Evolutionary conservation across 2,797 vertebrate species (phyloP), one percentile per base, ranked within the genome.

Genomic region (Oreonectes daqikongensis): DNA sequence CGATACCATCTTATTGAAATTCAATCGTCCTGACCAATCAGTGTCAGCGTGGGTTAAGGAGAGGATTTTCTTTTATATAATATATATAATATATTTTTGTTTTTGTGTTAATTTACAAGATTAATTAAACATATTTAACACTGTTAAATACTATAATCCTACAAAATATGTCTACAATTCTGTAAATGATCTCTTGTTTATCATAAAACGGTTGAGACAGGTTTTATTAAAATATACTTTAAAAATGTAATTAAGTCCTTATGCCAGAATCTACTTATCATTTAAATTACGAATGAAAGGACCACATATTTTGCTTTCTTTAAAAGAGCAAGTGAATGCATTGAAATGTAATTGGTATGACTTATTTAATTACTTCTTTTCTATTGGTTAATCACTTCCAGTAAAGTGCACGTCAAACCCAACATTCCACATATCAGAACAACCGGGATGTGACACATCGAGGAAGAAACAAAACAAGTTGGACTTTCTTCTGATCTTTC

Each of bases 1-100:
- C 61, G 72, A 77, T 70, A 70, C 32, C 55, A 75, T 75, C 57
- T 59, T 50, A 59, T 66, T 75, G 48, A 80, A 76, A 79, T 65
- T 53, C 26, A 20, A 44, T 52, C 38, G 67, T 71, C 52, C 67
- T 35, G 60, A 55, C 20, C 55, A 74, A 76, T 71, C 60, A 68
- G 64, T 18, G 35, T 68, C 46, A 53, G 44, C 32, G 28, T 15
- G 60, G 63, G 57, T n/a, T n/a, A n/a, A n/a, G n/a, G n/a, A n/a
- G n/a, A n/a, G n/a, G n/a, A n/a, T n/a, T n/a, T n/a, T n/a, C n/a
- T n/a, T n/a, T n/a, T n/a, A n/a, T n/a, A n/a, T n/a, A n/a, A n/a
- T n/a, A n/a, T n/a, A n/a, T n/a, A n/a, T n/a, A n/a, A n/a, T n/a
- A n/a, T n/a, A n/a, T n/a, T n/a, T n/a, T n/a, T n/a, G n/a, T n/a